These are phyloP conservation scores for Pampusana beccarii DNA, from an alignment of 2,113 vertebrate species.

Conservation along the genomic window DNA sequence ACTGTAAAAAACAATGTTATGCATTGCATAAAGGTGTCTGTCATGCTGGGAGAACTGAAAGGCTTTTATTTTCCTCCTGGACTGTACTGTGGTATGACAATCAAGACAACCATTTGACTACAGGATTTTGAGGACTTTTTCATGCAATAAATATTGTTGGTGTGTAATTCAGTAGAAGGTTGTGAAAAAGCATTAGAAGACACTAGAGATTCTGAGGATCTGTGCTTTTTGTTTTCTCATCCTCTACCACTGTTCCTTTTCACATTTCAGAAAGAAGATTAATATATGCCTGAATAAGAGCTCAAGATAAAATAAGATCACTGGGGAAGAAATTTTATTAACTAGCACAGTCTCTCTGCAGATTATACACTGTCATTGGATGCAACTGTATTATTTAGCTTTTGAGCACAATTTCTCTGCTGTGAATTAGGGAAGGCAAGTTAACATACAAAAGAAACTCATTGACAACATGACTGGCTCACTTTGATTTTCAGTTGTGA, in stretches of 20 bases:
- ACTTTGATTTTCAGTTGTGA: neutral
- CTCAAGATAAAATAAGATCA: neutral
- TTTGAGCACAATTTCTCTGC: neutral
- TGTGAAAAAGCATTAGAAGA: slow-evolving; percentile 37
- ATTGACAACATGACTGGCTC: neutral
- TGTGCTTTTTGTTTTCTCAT: neutral
- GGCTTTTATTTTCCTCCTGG: neutral
- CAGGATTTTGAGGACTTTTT: slow-evolving; percentile 34
- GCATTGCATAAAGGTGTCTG: neutral
- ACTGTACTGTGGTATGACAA: neutral
- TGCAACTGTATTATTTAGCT: neutral
- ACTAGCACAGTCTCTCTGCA: neutral
- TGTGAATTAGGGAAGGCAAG: neutral
- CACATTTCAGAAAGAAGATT: neutral
- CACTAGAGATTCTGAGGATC: slow-evolving; percentile 19
- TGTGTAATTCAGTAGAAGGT: slow-evolving; percentile 10
- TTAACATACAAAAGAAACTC: neutral
- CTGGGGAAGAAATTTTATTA: neutral
- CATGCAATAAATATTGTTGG: slow-evolving; percentile 21
- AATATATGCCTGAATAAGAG: neutral
- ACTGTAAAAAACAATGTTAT: neutral
- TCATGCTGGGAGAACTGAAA: neutral
- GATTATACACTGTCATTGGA: neutral
- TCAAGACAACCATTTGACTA: slow-evolving; percentile 14
- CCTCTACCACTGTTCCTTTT: neutral